A percentile compares a stretch with the other conserved stretches of the same genome.
Conservation (phyloP, 1,140 invertebrate species). For the Drosophila hydei region DNA sequence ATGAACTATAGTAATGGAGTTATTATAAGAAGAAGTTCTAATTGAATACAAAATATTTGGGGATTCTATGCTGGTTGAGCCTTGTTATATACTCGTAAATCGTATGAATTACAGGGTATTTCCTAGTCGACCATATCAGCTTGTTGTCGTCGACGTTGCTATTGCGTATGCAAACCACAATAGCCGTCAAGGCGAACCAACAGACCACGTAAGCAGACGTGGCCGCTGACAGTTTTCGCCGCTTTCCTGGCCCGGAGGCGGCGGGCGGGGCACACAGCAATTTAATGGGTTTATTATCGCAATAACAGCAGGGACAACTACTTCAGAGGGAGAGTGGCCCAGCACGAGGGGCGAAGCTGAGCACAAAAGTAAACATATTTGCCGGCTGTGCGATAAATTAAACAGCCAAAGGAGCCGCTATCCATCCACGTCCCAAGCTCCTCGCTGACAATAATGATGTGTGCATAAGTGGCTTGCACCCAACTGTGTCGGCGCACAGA, state of each 20-base stretch:
- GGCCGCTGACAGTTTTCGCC: slow-evolving; percentile 57
- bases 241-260: background rate
- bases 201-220: slow-evolving; percentile 53
- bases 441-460: slow-evolving; percentile 71
- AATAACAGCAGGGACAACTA: slow-evolving; percentile 47
- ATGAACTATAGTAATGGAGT: too few relatives aligned
- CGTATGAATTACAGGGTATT: background rate
- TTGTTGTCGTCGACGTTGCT: background rate
- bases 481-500: background rate
- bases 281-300: slow-evolving; percentile 81
- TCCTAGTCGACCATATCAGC: background rate
- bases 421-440: slow-evolving; percentile 16
- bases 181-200: slow-evolving; percentile 49
- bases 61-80: too few relatives aligned
- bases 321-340: background rate
- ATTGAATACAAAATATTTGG: too few relatives aligned
- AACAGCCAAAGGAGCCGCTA: slow-evolving; percentile 52
- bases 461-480: slow-evolving; percentile 65
- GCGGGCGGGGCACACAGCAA: slow-evolving; percentile 42
- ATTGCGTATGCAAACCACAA: slow-evolving; percentile 66
- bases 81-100: too few relatives aligned
- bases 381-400: slow-evolving; percentile 67
- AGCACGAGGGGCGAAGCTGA: background rate
- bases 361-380: slow-evolving; percentile 65
- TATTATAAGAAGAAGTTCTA: too few relatives aligned